Base-by-base conservation (phyloP, 2,888 invertebrate species). In the Trichopria drosophilae region DNA sequence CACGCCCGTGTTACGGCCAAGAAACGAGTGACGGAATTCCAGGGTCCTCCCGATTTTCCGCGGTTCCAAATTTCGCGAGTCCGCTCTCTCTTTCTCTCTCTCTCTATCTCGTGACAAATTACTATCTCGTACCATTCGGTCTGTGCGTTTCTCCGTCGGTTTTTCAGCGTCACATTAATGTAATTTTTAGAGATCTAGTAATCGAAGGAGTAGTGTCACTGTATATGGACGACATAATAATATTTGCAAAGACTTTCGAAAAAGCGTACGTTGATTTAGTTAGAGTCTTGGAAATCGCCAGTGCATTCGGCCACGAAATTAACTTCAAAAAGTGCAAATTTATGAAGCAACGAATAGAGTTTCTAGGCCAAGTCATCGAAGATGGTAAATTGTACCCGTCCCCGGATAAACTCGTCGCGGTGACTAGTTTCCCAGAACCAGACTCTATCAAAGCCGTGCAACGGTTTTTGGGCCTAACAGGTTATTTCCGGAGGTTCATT, bases 261-360 rank as follows among this genome's bases (percentile, higher is more conserved):
- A 48, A 53, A 22, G 28, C n/a, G 1, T 23, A 46, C 9, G 1
- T 18, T 4, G 10, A 3, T 29, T 34, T 34, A 6, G 34, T 34
- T 6, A 34, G 6, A 16, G 16, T 34, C n/a, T 6, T 34, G 2
- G 10, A 34, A 34, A 19, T 34, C 10, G 34, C 48, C 1, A 44
- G 43, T 3, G 52, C 42, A 0, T 48, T 39, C 2, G 52, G 48
- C 0, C 18, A 42, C n/a, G 18, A 42, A 22, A 12, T 52, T 23
- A 52, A 52, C 10, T 9, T 48, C 4, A 47, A 43, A 10, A 52
- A 52, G 6, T 52, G 43, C 28, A 36, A 42, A 9, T 48, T 48
- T 6, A 28, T 52, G 13, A 34, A 48, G 3, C 22, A 12, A 16
- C n/a, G 22, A 2, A 26, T 43, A 1, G 43, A 43, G 24, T 48